phyloP scores from a whole-genome alignment of 2,797 vertebrate genomes.

The Gymnoscopelus braueri region DNA sequence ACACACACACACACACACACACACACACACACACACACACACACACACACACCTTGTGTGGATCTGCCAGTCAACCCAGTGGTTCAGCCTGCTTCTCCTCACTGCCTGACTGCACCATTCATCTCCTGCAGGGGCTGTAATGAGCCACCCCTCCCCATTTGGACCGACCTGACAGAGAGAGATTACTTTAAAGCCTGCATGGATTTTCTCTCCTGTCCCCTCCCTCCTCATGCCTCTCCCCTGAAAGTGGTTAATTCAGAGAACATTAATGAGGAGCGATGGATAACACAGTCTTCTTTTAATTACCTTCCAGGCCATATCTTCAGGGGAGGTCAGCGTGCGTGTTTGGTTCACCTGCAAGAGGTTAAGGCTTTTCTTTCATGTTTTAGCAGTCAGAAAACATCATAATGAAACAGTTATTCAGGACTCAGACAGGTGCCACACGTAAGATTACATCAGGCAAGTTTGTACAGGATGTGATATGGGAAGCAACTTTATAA shows the following conservation, averaged over 20 bases:
- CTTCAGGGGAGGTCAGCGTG: constrained; percentile 59
- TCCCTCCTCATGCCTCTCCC: constrained; percentile 61
- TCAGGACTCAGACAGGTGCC: background rate
- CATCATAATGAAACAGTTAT: background rate
- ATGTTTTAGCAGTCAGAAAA: constrained; percentile 4
- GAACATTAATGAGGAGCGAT: constrained; percentile 79
- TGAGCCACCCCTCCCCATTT: constrained; percentile 79
- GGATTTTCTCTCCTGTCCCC: constrained; percentile 71
- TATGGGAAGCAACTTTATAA: background rate
- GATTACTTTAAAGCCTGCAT: constrained; percentile 76
- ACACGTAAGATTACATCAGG: background rate
- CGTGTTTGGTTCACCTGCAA: constrained; percentile 46
- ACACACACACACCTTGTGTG: constrained; percentile 23
- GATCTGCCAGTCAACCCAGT: constrained; percentile 63
- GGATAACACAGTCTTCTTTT: constrained; percentile 78
- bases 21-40: constrained; percentile 13
- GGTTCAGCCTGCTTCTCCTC: constrained; percentile 56
- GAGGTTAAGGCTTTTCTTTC: constrained; percentile 13
- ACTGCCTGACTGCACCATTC: constrained; percentile 77
- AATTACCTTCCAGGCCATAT: constrained; percentile 73
- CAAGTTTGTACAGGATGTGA: no score
- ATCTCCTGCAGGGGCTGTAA: constrained; percentile 77
- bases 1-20: constrained; percentile 19
- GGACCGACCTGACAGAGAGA: constrained; percentile 80
- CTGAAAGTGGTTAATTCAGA: constrained; percentile 75